phyloP scores from a whole-genome alignment of 2,797 vertebrate genomes.

The Cyprinella venusta region DNA sequence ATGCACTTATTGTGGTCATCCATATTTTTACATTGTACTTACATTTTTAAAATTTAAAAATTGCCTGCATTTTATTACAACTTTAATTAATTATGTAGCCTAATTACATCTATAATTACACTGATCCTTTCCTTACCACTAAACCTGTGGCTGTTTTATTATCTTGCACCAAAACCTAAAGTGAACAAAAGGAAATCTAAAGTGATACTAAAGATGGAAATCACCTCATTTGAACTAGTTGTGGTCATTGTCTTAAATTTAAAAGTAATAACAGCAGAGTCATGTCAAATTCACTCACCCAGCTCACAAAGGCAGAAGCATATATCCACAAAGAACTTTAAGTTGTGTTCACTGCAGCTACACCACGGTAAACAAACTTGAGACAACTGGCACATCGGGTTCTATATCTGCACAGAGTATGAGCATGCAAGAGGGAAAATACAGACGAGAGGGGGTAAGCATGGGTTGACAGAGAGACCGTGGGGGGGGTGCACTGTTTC shows the following conservation, averaged over 20 bases:
- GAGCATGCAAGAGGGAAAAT: conserved; percentile 31
- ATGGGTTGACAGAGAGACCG: conserved; percentile 12
- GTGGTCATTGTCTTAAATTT: neutral
- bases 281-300: conserved; percentile 40
- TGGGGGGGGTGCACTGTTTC: conserved; percentile 31
- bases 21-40: neutral
- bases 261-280: neutral
- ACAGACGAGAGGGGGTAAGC: conserved; percentile 13
- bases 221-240: neutral
- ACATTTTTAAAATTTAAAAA: neutral
- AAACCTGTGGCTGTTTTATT: neutral
- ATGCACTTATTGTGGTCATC: neutral
- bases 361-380: conserved; percentile 21
- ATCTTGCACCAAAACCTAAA: neutral
- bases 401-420: conserved; percentile 50
- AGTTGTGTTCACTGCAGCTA: conserved; percentile 15
- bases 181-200: neutral
- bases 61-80: neutral
- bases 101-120: neutral
- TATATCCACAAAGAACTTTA: neutral
- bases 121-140: neutral
- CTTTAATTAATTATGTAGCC: neutral
- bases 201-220: neutral
- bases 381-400: conserved; percentile 41
- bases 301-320: conserved; percentile 32